Evolutionary conservation across 2,888 invertebrate genomes (phyloP), one percentile per base, ranked within the genome.

Genomic region (Apodemia zela): DNA sequence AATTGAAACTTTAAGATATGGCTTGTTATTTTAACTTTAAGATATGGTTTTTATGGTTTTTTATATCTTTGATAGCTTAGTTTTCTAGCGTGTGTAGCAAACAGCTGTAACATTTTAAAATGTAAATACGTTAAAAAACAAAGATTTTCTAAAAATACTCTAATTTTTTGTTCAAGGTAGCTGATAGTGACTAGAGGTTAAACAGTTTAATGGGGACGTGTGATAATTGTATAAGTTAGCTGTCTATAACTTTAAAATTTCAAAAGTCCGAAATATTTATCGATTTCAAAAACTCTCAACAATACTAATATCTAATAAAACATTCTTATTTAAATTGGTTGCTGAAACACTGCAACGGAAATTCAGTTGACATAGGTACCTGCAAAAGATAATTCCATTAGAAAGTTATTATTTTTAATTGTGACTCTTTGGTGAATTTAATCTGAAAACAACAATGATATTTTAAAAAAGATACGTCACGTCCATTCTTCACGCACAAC

Each of bases 71-170:
- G 75, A 73, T 79, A 84, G 85, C 84, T 85, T 84, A 82, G 76
- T 74, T 80, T 63, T 68, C 68, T 67, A 69, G 80, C 75, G 68
- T 78, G 72, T 73, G 76, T 77, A 83, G 80, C 81, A 78, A 80
- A 78, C 77, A 78, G 72, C 71, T 71, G 69, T 72, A 68, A 72
- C 72, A 78, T 77, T 75, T 76, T 77, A 77, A 72, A 75, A 82
- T 78, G 81, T 86, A 85, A 77, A 81, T 75, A 78, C 73, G 75
- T 77, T 78, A 86, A 84, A 81, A 88, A 89, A 88, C 79, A 89
- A 89, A 85, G 85, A 79, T 89, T 79, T 78, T 90, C 89, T 90
- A 90, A 90, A 90, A 90, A 89, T 89, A 89, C 82, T 80, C 81
- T 85, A 87, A 80, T 74, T 72, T 47, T 68, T 65, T 77, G 74